These are phyloP conservation scores for Tragelaphus strepsiceros DNA, from an alignment of 2,113 vertebrate species.

Conservation along the genomic window DNA sequence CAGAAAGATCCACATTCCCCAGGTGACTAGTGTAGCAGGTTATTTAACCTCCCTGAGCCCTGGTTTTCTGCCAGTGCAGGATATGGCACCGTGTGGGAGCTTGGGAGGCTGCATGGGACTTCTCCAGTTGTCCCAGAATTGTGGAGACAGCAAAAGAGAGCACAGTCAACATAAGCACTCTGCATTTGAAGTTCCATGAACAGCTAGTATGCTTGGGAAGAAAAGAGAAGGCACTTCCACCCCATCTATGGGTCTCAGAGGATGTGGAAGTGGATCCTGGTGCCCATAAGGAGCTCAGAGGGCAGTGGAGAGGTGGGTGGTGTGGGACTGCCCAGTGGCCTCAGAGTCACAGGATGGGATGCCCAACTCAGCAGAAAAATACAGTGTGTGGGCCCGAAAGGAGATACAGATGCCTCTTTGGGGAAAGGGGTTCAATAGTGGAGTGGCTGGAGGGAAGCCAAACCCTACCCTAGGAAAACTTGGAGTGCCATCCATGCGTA, in stretches of 20 bases:
- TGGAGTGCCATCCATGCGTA: neutral
- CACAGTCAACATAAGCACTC: neutral
- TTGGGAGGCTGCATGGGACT: neutral
- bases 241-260: neutral
- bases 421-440: neutral
- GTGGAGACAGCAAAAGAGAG: neutral
- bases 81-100: neutral
- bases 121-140: neutral
- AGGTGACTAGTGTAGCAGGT: neutral
- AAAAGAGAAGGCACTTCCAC: neutral
- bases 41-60: neutral
- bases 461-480: neutral
- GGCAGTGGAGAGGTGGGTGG: neutral
- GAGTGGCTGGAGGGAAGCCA: neutral
- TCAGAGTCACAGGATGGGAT: neutral
- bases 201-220: neutral
- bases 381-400: accelerated
- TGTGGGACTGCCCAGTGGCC: neutral
- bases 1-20: neutral
- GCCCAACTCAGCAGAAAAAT: neutral
- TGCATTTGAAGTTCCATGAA: neutral
- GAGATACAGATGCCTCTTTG: neutral
- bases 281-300: neutral
- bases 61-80: neutral
- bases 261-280: neutral